These are phyloP conservation scores for Neopipo cinnamomea DNA, from an alignment of 2,113 vertebrate genomes.

Conservation along the genomic window DNA sequence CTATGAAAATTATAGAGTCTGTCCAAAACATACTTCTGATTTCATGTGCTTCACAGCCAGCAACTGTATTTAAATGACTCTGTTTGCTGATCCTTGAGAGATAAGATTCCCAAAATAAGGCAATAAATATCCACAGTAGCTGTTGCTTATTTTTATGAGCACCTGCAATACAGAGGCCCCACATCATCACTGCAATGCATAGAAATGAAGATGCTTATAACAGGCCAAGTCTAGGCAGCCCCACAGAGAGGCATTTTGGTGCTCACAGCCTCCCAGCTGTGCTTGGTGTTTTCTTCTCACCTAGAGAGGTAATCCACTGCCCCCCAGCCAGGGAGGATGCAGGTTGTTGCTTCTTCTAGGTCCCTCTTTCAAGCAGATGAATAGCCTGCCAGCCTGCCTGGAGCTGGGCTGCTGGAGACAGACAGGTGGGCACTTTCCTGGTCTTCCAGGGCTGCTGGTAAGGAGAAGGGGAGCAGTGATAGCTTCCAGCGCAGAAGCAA, in stretches of 20 bases:
- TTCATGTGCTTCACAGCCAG: not conserved
- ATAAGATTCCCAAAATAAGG: conserved; percentile 1
- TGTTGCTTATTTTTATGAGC: not conserved
- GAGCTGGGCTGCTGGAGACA: not conserved
- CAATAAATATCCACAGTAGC: conserved; percentile 14
- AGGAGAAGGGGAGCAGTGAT: not conserved
- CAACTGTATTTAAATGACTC: not conserved
- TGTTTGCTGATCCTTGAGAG: not conserved
- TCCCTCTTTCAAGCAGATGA: not conserved
- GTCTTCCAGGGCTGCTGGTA: not conserved
- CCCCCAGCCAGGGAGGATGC: not conserved
- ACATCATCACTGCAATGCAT: not conserved
- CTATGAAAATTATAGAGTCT: not conserved
- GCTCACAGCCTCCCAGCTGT: not conserved
- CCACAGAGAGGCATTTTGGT: not conserved
- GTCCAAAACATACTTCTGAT: not conserved
- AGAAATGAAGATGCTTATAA: not conserved
- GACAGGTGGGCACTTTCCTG: not conserved
- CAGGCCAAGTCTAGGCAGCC: not conserved
- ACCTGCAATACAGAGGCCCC: not conserved
- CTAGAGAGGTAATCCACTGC: not conserved
- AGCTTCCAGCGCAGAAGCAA: not conserved
- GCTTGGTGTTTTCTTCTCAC: not conserved
- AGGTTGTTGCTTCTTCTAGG: not conserved
- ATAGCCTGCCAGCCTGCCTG: not conserved